Evolutionary conservation across 2,888 invertebrate species (phyloP).

Genomic region (Cataglyphis altisquamis): DNA sequence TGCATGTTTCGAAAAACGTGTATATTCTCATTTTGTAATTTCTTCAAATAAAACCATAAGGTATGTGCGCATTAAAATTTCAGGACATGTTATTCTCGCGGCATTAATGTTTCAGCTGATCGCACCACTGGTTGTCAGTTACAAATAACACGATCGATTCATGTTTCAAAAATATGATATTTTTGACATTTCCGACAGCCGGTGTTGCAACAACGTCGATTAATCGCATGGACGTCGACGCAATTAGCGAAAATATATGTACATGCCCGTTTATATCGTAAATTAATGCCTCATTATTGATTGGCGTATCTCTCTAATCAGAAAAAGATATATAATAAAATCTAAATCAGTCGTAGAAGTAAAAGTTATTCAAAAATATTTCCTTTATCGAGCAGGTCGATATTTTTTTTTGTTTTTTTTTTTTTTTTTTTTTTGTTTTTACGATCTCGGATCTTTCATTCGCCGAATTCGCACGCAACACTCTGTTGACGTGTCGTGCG

Average conservation of each 20-base stretch:
- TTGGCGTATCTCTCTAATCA: background rate
- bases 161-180: conserved; percentile 32
- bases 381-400: background rate
- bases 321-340: background rate
- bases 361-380: background rate
- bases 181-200: conserved; percentile 52
- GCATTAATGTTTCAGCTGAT: conserved; percentile 20
- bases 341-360: background rate
- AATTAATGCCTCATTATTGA: conserved; percentile 14
- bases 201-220: conserved; percentile 53
- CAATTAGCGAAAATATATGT: conserved; percentile 46
- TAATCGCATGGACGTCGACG: conserved; percentile 52
- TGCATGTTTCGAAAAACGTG: background rate
- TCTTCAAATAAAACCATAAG: conserved; percentile 6
- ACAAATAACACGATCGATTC: conserved; percentile 4
- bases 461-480: background rate
- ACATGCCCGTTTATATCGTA: background rate
- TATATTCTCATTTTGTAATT: conserved; percentile 12
- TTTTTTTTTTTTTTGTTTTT: background rate
- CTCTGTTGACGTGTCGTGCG: conserved; percentile 55
- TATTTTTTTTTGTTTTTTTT: background rate
- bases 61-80: conserved; percentile 18
- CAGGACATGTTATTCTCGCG: background rate
- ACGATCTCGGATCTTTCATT: background rate
- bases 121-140: background rate